Base-by-base conservation (phyloP, 2,113 vertebrate genomes). In the Progne subis region DNA sequence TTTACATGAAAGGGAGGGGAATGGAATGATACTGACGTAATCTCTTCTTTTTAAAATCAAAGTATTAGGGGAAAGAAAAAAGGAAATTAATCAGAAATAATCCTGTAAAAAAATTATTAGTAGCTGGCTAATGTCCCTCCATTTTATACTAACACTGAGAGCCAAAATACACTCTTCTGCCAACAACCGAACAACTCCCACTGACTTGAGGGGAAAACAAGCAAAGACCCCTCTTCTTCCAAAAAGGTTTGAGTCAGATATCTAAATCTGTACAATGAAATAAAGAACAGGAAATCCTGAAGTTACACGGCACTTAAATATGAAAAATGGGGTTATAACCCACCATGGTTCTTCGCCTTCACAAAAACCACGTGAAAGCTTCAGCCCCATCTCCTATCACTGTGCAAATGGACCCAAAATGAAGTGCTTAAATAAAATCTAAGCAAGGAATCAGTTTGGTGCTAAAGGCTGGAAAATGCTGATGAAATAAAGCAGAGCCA, bases 161-260 rank as follows among this genome's bases (percentile, higher is more conserved):
- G 25, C 32, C 68, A n/a, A 85, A 88, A 16, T 18, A 34, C 21
- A 28, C 65, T 39, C 4, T 18, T 49, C 34, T 84, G 31, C 44
- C 20, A 80, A 15, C 14, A 49, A 20, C 3, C 18, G 5, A 82
- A 0, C 4, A 89, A 49, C 29, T 75, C 5, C 17, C 12, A 18
- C 26, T 46, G 32, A 18, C 16, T 3, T 6, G 13, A 4, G 16
- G 18, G 10, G 2, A 4, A 23, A 24, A 52, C 0, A 1, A 34
- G 17, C 39, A 67, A 61, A 50, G 28, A 49, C 5, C 11, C 6
- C 11, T 31, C 29, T 49, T 37, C 18, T 60, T 65, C 41, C 37
- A 76, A 41, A 67, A 85, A 68, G 5, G 8, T 47, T 72, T 25
- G 31, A 91, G 52, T n/a, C 29, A n/a, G 79, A 41, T 32, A 8